Evolutionary conservation across 2,797 vertebrate genomes (phyloP), one percentile per base, ranked within the genome.

Genomic region (Muscicapa striata): DNA sequence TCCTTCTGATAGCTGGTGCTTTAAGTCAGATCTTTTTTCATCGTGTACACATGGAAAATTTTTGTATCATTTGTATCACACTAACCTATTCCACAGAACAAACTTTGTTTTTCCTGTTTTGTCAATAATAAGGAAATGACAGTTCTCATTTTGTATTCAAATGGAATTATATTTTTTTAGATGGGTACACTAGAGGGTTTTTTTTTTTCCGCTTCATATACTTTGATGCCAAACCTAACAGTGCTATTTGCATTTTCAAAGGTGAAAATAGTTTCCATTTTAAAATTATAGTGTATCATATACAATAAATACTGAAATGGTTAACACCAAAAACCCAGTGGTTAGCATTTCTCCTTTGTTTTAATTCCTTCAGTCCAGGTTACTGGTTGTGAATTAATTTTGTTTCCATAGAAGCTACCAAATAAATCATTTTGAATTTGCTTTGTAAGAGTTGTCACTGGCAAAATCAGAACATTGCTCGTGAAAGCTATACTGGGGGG

Each of bases 111-210:
- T 93, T 55, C 88, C 91, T 79, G 43, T 85, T 91, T 95, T 86
- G 81, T 92, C 95, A 91, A 12, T 89, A 88, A 86, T 86, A 90
- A 82, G 57, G 69, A 95, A 95, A 94, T n/a, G 30, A 88, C 87
- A 94, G 89, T 95, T 97, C 94, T 95, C 87, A 93, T 96, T 97
- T 97, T 97, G 40, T 96, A 97, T 97, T 95, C 89, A 96, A 91
- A 97, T 82, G 84, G 85, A 93, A 95, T 93, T 97, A 91, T 97
- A 97, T 97, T 96, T 97, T 97, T 97, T 96, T 97, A 97, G 94
- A 55, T 91, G 89, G 83, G 87, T 94, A 86, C 80, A 73, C 62
- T 91, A 94, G 91, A 93, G 90, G 84, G 43, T 70, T 95, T 66
- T 72, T 78, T 92, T 93, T 92, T 93, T 89, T 83, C 73, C 80